Evolutionary conservation across 64 coral and sea anemone genomes (phyloP), one percentile per base, ranked within the genome.

Genomic region (Montipora efflorescens): DNA sequence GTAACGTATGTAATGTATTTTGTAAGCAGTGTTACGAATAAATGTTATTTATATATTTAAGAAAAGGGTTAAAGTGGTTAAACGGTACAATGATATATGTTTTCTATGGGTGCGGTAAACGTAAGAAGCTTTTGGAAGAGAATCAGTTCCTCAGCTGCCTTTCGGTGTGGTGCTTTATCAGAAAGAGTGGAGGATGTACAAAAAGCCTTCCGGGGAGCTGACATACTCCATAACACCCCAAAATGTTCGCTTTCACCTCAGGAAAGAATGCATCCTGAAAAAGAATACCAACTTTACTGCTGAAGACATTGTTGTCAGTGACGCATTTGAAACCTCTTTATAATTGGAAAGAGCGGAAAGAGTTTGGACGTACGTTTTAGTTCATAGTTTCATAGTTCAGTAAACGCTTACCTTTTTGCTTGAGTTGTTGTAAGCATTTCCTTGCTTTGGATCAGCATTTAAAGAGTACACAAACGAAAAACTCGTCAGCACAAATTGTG

Each of bases 261-360:
- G 0, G 28, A 75, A 75, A 10, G 73, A 23, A 8, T 75, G 73
- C 3, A 75, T 45, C 28, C 73, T 6, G 22, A 75, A 75, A 13
- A 75, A 75, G 28, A 75, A 75, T 75, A 45, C 73, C 73, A 75
- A 75, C 12, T 75, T 75, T 7, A 44, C 73, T 75, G 21, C 10
- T 3, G 73, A 75, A 44, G 73, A 75, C 73, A 75, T 75, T 44
- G 20, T 25, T 25, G 44, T 75, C 5, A 12, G 23, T 75, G 73
- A 75, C 5, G 73, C 1, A 13, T 44, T 7, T 36, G 25, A 75
- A 75, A 75, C 28, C 73, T 75, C 36, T 1, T 25, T 75, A 45
- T 75, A 36, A 36, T 36, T 36, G 28, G 28, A 36, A 36, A 36
- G 1, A 36, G 73, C 11, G 25, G 44, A 75, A 75, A 45, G 73